Percentiles rank a stretch among this genome's conserved stretches.
These are phyloP conservation scores for Tapirus indicus DNA, from an alignment of 2,797 vertebrate genomes.

Conservation along the genomic window DNA sequence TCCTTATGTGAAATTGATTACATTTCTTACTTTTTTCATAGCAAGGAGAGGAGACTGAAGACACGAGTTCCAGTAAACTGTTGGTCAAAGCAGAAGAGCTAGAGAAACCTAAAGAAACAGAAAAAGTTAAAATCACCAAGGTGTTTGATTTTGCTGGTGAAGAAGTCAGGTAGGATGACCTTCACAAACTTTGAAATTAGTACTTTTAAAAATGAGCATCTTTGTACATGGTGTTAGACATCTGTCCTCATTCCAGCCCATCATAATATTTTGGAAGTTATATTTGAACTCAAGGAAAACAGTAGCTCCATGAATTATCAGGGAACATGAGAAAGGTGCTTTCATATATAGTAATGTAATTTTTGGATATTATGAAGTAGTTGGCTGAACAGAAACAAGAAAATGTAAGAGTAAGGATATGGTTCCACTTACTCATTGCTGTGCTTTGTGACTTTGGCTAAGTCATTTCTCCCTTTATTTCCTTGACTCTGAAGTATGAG, in stretches of 20 bases:
- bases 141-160: slow-evolving; percentile 99
- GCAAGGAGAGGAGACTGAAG: slow-evolving; percentile 81
- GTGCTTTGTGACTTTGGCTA: not conserved
- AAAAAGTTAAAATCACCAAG: slow-evolving; percentile 95
- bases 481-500: not conserved
- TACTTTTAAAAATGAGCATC: not conserved
- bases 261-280: not conserved
- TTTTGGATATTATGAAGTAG: not conserved
- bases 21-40: slow-evolving; percentile 76
- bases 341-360: not conserved
- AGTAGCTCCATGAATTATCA: not conserved
- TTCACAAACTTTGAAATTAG: not conserved
- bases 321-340: not conserved
- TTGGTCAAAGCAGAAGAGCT: slow-evolving; percentile 82
- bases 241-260: not conserved
- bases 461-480: slow-evolving; percentile 18
- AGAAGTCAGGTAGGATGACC: slow-evolving; percentile 93
- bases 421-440: not conserved
- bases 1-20: slow-evolving; percentile 30
- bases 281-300: not conserved
- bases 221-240: not conserved
- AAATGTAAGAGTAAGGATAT: not conserved
- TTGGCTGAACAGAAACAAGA: not conserved
- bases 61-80: slow-evolving; percentile 76
- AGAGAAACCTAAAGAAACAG: slow-evolving; percentile 87